These are phyloP conservation scores for Chrysochloris asiatica DNA, from an alignment of 2,113 vertebrate species.

Conservation along the genomic window DNA sequence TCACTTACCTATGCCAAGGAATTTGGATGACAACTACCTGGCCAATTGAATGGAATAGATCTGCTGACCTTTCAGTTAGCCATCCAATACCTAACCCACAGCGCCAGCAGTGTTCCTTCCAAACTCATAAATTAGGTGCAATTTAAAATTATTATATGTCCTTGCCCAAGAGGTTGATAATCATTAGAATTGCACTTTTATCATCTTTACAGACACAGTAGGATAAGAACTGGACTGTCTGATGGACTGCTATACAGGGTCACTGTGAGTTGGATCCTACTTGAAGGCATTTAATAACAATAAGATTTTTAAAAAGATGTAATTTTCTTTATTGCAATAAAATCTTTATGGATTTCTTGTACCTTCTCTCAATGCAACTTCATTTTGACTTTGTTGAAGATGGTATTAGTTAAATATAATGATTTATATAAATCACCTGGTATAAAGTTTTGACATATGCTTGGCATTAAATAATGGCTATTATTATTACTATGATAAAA, in stretches of 20 bases:
- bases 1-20: too few relatives aligned
- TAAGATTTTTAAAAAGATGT: too few relatives aligned
- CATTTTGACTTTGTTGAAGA: background rate
- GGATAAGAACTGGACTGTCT: too few relatives aligned
- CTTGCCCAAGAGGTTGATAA: background rate
- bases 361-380: background rate
- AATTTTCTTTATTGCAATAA: background rate
- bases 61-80: too few relatives aligned
- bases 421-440: background rate
- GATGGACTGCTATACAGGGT: too few relatives aligned
- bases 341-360: background rate
- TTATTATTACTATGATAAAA: background rate
- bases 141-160: background rate
- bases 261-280: too few relatives aligned
- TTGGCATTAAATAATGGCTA: background rate
- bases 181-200: background rate
- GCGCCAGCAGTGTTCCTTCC: too few relatives aligned
- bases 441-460: background rate
- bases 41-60: too few relatives aligned
- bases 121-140: background rate
- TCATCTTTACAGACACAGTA: too few relatives aligned
- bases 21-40: too few relatives aligned
- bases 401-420: background rate
- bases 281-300: too few relatives aligned
- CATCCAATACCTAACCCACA: too few relatives aligned